Percentiles rank a stretch among this genome's conserved stretches.
phyloP scores from a whole-genome alignment of 1,140 invertebrate species.

The Calycopis cecrops region DNA sequence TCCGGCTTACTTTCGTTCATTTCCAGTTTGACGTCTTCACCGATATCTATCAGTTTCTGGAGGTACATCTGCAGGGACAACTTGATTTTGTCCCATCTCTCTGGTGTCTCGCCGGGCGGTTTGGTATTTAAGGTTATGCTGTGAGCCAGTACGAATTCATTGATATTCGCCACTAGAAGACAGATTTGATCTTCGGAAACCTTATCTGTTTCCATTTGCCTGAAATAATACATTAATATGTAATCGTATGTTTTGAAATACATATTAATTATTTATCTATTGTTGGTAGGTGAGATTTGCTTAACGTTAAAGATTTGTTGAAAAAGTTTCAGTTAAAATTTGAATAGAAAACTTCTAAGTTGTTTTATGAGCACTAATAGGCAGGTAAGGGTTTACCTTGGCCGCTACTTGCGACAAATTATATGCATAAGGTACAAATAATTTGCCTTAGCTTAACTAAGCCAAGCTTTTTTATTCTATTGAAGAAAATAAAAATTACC shows the following conservation, averaged over 20 bases:
- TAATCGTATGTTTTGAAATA: too few relatives aligned
- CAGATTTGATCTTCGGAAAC: constrained; percentile 63
- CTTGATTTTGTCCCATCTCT: constrained; percentile 73
- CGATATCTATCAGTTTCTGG: constrained; percentile 67
- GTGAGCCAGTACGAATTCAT: constrained; percentile 70
- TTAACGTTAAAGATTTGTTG: too few relatives aligned
- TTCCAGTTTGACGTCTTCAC: constrained; percentile 68
- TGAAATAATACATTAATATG: constrained; percentile 28
- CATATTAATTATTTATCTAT: too few relatives aligned
- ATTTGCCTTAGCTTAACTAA: too few relatives aligned
- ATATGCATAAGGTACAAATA: too few relatives aligned
- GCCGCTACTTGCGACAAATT: too few relatives aligned
- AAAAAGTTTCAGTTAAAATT: too few relatives aligned
- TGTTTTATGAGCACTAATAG: too few relatives aligned
- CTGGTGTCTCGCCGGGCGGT: constrained; percentile 68
- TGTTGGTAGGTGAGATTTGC: too few relatives aligned
- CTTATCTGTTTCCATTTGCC: constrained; percentile 55
- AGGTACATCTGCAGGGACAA: constrained; percentile 65
- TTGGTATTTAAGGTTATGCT: constrained; percentile 73
- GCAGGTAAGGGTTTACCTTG: too few relatives aligned
- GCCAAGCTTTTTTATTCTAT: too few relatives aligned
- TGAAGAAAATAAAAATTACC: constrained; percentile 33
- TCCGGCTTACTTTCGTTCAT: constrained; percentile 64
- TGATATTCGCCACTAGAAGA: constrained; percentile 67
- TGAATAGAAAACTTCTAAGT: too few relatives aligned